Conservation (phyloP, 2,888 invertebrate genomes). For the Leptinotarsa tumamoca region DNA sequence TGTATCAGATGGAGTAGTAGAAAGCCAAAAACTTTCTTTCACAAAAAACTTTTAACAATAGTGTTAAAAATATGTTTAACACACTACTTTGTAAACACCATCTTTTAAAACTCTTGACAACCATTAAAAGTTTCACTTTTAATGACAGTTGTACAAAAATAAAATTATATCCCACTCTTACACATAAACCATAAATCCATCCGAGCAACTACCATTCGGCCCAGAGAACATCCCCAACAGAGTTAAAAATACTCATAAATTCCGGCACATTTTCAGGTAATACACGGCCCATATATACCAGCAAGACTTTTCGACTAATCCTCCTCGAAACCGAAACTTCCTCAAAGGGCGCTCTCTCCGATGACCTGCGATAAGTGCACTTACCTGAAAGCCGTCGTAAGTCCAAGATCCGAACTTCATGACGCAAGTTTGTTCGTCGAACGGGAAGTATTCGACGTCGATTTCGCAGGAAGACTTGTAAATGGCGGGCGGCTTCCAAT, state of each 20-base stretch:
- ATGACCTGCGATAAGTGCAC: constrained; percentile 30
- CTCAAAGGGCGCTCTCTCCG: not conserved
- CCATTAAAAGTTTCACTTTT: too few relatives aligned
- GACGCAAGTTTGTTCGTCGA: constrained; percentile 88
- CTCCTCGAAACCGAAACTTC: not conserved
- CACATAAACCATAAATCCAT: not conserved
- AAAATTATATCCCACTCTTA: too few relatives aligned
- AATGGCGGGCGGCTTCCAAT: constrained; percentile 93
- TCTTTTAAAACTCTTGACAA: too few relatives aligned
- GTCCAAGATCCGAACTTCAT: constrained; percentile 91
- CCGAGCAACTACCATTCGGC: not conserved
- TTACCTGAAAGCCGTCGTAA: constrained; percentile 85
- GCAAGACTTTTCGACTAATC: not conserved
- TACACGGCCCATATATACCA: too few relatives aligned
- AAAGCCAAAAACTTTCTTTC: too few relatives aligned
- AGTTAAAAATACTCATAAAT: not conserved
- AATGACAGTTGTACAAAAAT: too few relatives aligned
- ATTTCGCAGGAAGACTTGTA: constrained; percentile 92
- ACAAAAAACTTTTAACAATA: too few relatives aligned
- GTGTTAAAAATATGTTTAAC: too few relatives aligned
- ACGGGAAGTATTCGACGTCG: constrained; percentile 88
- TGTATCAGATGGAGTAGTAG: too few relatives aligned
- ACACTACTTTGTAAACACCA: too few relatives aligned
- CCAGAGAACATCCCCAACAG: not conserved
- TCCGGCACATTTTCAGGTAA: not conserved